Percentiles rank a stretch among this genome's conserved stretches.
Evolutionary conservation across 2,888 invertebrate species (phyloP).

Genomic region (Scaptomyza tumidula): DNA sequence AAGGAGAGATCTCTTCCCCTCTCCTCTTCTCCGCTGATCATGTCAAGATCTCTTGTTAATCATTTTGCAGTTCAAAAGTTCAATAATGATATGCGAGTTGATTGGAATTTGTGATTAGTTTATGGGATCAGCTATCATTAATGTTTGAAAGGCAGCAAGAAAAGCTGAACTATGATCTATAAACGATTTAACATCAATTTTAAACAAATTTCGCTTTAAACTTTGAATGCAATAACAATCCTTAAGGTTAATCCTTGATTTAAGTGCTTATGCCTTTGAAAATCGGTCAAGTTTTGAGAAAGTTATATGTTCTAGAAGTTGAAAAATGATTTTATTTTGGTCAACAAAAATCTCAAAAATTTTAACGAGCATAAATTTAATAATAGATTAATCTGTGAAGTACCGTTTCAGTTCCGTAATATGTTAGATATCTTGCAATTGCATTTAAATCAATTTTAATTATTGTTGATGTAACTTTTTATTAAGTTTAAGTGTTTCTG

Average conservation of each 20-base stretch:
- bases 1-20: neutral
- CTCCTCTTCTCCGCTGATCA: slow-evolving; percentile 2
- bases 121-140: slow-evolving; percentile 15
- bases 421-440: too few relatives aligned
- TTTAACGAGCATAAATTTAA: too few relatives aligned
- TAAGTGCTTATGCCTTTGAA: neutral
- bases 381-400: too few relatives aligned
- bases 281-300: neutral
- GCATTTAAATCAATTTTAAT: too few relatives aligned
- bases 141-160: too few relatives aligned
- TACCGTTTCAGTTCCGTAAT: too few relatives aligned
- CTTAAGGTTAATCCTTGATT: neutral
- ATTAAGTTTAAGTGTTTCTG: too few relatives aligned
- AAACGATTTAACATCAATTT: neutral
- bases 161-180: neutral
- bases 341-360: too few relatives aligned
- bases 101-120: slow-evolving; percentile 1
- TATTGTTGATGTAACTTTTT: too few relatives aligned
- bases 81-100: slow-evolving; percentile 29
- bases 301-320: neutral
- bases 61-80: slow-evolving; percentile 69
- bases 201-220: neutral
- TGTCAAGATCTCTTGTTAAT: slow-evolving; percentile 38
- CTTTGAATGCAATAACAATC: neutral
- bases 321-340: too few relatives aligned